Evolutionary conservation across 2,113 vertebrate genomes (phyloP), one percentile per base, ranked within the genome.

Genomic region (Saimiri boliviensis): DNA sequence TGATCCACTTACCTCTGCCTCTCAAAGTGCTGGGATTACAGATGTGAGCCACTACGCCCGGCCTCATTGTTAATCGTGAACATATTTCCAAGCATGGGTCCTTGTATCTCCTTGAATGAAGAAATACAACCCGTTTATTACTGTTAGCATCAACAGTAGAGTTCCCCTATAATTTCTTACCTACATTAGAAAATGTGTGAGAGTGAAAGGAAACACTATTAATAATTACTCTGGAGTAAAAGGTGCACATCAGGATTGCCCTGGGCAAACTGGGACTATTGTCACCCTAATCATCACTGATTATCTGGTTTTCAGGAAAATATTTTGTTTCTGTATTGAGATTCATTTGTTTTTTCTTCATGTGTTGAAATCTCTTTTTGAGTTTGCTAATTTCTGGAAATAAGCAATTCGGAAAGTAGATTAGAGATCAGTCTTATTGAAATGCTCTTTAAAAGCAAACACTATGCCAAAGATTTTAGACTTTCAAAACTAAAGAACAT

Each of bases 331-430:
- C 74, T 82, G 73, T 79, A 5, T 35, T 76, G 42, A 58, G 35
- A 91, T 85, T 88, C 27, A 77, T 82, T 80, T 89, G 60, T 86
- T 94, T 94, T 93, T 91, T 86, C 37, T 85, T 82, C 30, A 80
- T 54, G 11, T 35, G 37, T 60, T 94, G 25, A 91, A 87, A 79
- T 92, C 8, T 86, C 21, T 66, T 54, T 89, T 70, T 40, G 68
- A 90, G 14, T 91, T 96, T 80, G 17, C 47, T 89, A n/a, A 74
- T 79, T 83, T 94, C 52, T 89, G 49, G 14, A 86, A 80, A 71
- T 1, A 12, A 82, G 30, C 23, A 19, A 70, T 54, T 80, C 54
- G 77, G 80, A 52, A 93, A 56, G 86, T 71, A 92, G 37, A 86
- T 14, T 42, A 73, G 30, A 16, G 23, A 71, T 17, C 14, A 52